phyloP scores from a whole-genome alignment of 2,888 invertebrate species.

The Leptinotarsa haldemani region DNA sequence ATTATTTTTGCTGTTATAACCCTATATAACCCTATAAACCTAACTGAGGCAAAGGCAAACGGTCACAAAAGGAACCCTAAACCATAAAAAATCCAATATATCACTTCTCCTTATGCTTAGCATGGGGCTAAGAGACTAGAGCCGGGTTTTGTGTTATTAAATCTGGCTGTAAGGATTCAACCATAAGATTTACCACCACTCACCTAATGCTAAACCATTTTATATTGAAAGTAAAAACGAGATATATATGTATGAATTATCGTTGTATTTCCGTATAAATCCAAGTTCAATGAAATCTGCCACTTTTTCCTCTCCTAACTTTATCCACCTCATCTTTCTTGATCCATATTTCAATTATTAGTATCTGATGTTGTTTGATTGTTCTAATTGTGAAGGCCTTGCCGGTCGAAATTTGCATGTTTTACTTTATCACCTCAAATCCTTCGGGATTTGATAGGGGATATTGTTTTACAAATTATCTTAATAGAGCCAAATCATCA shows the following conservation, averaged over 20 bases:
- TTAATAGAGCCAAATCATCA: no score
- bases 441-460: no score
- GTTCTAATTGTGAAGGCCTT: background rate
- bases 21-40: no score
- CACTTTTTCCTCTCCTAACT: background rate
- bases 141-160: background rate
- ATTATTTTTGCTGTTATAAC: no score
- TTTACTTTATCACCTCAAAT: no score
- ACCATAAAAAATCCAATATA: conserved; percentile 10
- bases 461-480: no score
- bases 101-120: background rate
- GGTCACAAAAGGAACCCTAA: conserved; percentile 7
- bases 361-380: conserved; percentile 5
- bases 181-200: conserved; percentile 5
- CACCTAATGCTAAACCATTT: conserved; percentile 4
- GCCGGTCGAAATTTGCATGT: no score
- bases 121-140: conserved; percentile 4
- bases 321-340: background rate
- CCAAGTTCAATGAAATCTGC: conserved; percentile 1
- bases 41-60: background rate
- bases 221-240: background rate
- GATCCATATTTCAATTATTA: conserved; percentile 5
- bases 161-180: background rate
- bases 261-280: background rate
- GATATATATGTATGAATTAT: background rate